Base-by-base conservation (phyloP, 2,888 invertebrate genomes). In the Drosophila cognata region DNA sequence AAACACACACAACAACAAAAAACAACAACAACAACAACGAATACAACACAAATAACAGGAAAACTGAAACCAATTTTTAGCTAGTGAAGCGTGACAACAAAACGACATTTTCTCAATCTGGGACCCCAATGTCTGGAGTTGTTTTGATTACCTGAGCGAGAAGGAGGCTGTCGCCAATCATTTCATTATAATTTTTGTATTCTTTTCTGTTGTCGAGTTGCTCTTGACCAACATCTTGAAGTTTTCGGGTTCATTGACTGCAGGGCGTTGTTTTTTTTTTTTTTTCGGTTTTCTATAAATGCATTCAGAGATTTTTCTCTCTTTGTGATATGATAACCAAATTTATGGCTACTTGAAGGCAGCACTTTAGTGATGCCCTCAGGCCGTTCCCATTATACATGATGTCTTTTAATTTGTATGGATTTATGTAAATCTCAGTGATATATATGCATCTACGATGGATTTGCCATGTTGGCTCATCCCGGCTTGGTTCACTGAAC, bases 81-180 rank as follows among this genome's bases (percentile, higher is more conserved):
- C 69, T 84, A 70, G 82, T 75, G 78, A 84, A 86, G 89, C 89
- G 89, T 88, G 85, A 87, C 84, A 88, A 74, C 74, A 83, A 81
- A 86, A 86, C 79, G 88, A 84, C 85, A 79, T 64, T 79, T 80
- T 72, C 51, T 31, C 64, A 71, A 66, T n/a, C 62, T 43, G 60
- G 70, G 41, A 36, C 51, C 63, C 60, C 60, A 68, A 70, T 25
- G 57, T 43, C 51, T 60, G 62, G 66, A 58, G 51, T 65, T 70
- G 72, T 69, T 79, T 79, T 77, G 77, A 75, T 80, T 82, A 80
- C 82, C 83, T 79, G 74, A 35, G 46, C 63, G n/a, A 48, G 64
- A 55, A 38, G 36, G 74, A 66, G 56, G 62, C 62, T 60, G 72
- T 21, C 29, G 51, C 63, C 52, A 18, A 46, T 51, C 41, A 13